Percentiles rank a stretch among this genome's conserved stretches.
Evolutionary conservation across 35 echinoderm and acorn worm species (phyloP).

Genomic region (Anneissia japonica): DNA sequence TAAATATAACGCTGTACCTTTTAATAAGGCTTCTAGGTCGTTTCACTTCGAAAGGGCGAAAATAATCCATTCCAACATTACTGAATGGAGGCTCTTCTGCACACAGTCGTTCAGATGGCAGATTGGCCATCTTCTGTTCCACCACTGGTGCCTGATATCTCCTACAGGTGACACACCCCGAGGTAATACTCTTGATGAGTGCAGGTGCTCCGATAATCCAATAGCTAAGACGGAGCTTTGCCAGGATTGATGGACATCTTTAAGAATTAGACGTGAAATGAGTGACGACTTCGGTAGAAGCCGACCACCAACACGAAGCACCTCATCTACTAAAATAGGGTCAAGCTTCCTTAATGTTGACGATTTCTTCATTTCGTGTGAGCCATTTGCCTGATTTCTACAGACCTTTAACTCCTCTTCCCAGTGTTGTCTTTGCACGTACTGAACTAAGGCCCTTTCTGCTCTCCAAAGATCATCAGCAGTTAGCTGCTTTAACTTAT

Average conservation of each 20-base stretch:
- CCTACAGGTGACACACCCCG: neutral
- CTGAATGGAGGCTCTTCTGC: neutral
- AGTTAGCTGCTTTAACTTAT: neutral
- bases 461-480: neutral
- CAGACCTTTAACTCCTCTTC: neutral
- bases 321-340: neutral
- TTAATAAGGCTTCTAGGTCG: neutral
- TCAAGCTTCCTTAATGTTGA: neutral
- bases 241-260: neutral
- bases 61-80: conserved; percentile 7
- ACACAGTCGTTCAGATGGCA: neutral
- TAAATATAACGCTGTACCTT: neutral
- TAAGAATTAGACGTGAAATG: neutral
- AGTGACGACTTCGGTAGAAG: neutral
- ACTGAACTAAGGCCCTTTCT: neutral
- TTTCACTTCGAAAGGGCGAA: conserved; percentile 21
- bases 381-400: neutral
- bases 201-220: neutral
- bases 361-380: neutral
- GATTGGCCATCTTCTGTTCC: neutral
- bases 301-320: neutral
- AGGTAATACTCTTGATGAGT: neutral
- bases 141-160: neutral
- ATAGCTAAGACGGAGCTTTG: neutral
- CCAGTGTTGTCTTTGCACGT: neutral